phyloP scores from a whole-genome alignment of 1,140 invertebrate species.

The Aleiodes sp. region DNA sequence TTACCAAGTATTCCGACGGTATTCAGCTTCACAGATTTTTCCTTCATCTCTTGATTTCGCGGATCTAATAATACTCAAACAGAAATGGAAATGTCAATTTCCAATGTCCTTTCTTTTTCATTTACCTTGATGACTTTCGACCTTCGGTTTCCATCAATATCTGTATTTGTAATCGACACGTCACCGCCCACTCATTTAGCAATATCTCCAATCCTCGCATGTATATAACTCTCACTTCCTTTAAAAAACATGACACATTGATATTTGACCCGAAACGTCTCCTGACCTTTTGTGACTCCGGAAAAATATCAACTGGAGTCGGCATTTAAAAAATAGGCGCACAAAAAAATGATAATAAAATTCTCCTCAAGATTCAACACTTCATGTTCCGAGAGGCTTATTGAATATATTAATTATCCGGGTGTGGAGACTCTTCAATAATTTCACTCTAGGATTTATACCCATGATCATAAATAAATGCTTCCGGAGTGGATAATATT shows the following conservation, averaged over 20 bases:
- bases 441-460: conserved; percentile 1
- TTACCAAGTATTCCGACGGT: too few species aligned
- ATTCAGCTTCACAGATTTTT: too few species aligned
- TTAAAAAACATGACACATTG: not conserved
- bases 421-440: not conserved
- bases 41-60: too few species aligned
- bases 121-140: not conserved
- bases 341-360: not conserved
- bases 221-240: not conserved
- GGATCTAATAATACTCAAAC: too few species aligned
- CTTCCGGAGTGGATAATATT: conserved; percentile 11
- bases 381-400: not conserved
- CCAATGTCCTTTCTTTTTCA: not conserved
- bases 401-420: not conserved
- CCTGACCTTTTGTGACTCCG: not conserved
- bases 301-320: not conserved
- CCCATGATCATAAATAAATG: conserved; percentile 20
- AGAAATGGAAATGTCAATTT: too few species aligned
- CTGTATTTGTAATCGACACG: conserved; percentile 10
- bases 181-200: conserved; percentile 10
- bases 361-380: not conserved
- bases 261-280: not conserved
- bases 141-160: not conserved
- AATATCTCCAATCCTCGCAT: conserved; percentile 3
- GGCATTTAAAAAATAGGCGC: too few species aligned